Evolutionary conservation across 2,888 invertebrate genomes (phyloP), one percentile per base, ranked within the genome.

Genomic region (Mechanitis mazaeus): DNA sequence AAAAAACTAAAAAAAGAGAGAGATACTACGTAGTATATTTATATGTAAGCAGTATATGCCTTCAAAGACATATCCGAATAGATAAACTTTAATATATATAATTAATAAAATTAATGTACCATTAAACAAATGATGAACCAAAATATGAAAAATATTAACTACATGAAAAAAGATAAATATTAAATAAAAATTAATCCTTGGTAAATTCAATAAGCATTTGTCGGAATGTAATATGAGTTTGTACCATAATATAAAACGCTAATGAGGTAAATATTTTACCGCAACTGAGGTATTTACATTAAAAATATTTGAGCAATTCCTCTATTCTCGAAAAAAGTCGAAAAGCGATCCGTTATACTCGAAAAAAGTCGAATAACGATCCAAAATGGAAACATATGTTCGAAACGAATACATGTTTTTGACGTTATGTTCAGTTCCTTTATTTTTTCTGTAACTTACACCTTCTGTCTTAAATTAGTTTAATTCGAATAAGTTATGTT

Each of bases 281-380:
- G 28, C 33, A 61, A 56, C 53, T 33, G 45, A 50, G 56, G 35
- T 56, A 60, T 57, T 50, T 31, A 61, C 50, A 56, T 59, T 57
- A 63, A 63, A 64, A 61, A 59, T 63, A 65, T 65, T 65, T 61
- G 54, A 59, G 50, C 50, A 61, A 63, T 63, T 59, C 42, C 54
- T 54, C 56, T 20, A 20, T 20, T 20, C 60, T 12, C 35, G 54
- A 47, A 54, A 56, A 55, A 54, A 62, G 50, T 50, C 45, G 9
- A 63, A 58, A 58, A 46, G 42, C 54, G 55, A n/a, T 38, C 46
- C 58, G 20, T 20, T 20, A 20, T 20, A 20, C 58, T 12, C 35
- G 54, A 47, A 54, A 56, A 55, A 54, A 62, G 50, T 50, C 45
- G 9, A 63, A 58, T 56, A 46, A 45, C 54, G 55, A n/a, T 38